These are phyloP conservation scores for Polyergus mexicanus DNA, from an alignment of 1,140 invertebrate species.

Conservation along the genomic window DNA sequence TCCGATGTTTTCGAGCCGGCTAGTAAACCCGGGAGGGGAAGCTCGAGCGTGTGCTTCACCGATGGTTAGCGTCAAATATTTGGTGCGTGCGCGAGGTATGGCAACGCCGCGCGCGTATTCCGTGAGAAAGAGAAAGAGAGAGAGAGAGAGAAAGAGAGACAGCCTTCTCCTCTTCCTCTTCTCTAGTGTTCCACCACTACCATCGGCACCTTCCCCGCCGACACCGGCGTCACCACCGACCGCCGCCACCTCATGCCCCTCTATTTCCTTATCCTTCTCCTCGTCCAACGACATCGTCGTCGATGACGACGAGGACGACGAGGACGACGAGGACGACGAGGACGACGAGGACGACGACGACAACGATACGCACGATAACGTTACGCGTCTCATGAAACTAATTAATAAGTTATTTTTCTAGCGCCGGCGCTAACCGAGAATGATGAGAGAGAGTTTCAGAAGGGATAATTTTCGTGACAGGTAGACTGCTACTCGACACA, in stretches of 20 bases:
- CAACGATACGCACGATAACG: constrained; percentile 77
- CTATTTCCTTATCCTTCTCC: constrained; percentile 32
- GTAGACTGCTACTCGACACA: constrained; percentile 1
- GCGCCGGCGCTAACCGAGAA: constrained; percentile 64
- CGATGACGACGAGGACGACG: not conserved
- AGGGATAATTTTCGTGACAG: constrained; percentile 30
- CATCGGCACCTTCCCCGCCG: constrained; percentile 53
- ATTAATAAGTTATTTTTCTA: constrained; percentile 83
- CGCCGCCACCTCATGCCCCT: constrained; percentile 50
- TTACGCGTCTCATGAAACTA: constrained; percentile 78
- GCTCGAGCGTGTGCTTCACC: constrained; percentile 83
- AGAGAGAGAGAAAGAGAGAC: constrained; percentile 54
- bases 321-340: too few species aligned
- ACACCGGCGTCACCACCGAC: constrained; percentile 39
- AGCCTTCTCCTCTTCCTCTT: constrained; percentile 46
- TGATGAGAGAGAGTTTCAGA: not conserved
- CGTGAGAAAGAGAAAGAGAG: constrained; percentile 60
- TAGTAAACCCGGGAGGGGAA: constrained; percentile 82
- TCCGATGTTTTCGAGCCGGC: constrained; percentile 85
- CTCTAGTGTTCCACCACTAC: constrained; percentile 52
- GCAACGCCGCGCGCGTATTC: constrained; percentile 80
- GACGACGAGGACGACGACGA: not conserved
- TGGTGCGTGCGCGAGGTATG: constrained; percentile 85
- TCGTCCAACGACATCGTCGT: constrained; percentile 31
- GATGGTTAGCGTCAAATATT: constrained; percentile 87